Percentiles rank a stretch among this genome's conserved stretches.
These are phyloP conservation scores for Rhopalosiphum padi DNA, from an alignment of 1,140 invertebrate species.

Conservation along the genomic window DNA sequence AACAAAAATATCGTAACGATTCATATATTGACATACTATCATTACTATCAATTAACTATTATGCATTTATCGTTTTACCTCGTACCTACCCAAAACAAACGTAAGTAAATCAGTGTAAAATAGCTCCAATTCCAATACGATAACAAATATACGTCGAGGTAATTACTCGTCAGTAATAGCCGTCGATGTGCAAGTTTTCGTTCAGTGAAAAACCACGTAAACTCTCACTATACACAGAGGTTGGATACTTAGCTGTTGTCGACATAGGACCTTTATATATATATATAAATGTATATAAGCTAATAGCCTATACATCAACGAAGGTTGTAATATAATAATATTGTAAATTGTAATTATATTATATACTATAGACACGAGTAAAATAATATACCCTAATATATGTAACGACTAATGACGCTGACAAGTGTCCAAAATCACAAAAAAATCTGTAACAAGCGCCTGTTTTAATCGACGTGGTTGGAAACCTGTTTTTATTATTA, in stretches of 20 bases:
- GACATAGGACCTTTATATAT: not conserved
- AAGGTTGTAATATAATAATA: not conserved
- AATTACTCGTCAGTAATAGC: not conserved
- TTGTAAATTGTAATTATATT: not conserved
- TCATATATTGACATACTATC: not conserved
- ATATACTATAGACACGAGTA: not conserved
- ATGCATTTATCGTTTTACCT: not conserved
- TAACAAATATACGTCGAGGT: not conserved
- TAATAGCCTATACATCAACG: not conserved
- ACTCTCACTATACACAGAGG: not conserved
- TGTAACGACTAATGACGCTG: not conserved
- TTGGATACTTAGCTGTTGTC: not conserved
- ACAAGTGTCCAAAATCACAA: not conserved
- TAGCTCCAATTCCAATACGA: not conserved
- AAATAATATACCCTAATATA: not conserved
- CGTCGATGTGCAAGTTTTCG: not conserved
- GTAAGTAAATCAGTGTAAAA: not conserved
- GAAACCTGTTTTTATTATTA: conserved; percentile 48
- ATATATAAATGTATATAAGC: not conserved
- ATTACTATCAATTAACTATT: not conserved
- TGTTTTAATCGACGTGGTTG: not conserved
- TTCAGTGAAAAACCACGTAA: not conserved
- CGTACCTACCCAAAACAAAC: not conserved
- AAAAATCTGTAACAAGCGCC: conserved; percentile 1
- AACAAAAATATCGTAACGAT: not conserved